These are phyloP conservation scores for Microctonus aethiopoides DNA, from an alignment of 2,888 invertebrate genomes.

Conservation along the genomic window DNA sequence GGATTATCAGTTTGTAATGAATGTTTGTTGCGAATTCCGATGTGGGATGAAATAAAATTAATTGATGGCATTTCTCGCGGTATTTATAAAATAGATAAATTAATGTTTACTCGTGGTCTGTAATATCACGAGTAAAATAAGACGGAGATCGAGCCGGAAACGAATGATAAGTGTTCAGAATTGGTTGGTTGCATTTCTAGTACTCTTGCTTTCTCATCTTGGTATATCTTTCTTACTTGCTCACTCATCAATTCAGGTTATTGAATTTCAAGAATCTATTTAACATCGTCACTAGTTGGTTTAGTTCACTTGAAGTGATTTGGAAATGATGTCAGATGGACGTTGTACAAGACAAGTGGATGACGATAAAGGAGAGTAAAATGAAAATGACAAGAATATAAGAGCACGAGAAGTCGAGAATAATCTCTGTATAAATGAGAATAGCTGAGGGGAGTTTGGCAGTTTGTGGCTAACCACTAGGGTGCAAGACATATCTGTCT, in stretches of 20 bases:
- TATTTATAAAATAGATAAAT: not conserved
- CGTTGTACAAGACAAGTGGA: too few relatives aligned
- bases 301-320: slow-evolving; percentile 36
- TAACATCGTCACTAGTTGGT: slow-evolving; percentile 48
- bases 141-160: slow-evolving; percentile 34
- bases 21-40: too few relatives aligned
- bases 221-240: not conserved
- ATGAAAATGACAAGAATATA: slow-evolving; percentile 34
- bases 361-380: not conserved
- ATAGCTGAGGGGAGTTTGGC: slow-evolving; percentile 36
- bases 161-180: slow-evolving; percentile 25
- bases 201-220: not conserved
- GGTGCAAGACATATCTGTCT: slow-evolving; percentile 48
- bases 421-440: slow-evolving; percentile 4
- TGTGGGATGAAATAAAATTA: not conserved
- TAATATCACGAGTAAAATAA: slow-evolving; percentile 32
- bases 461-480: slow-evolving; percentile 47
- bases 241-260: slow-evolving; percentile 31
- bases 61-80: not conserved
- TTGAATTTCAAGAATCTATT: slow-evolving; percentile 51
- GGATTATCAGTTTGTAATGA: too few relatives aligned
- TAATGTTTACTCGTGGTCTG: not conserved
- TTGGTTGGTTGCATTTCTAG: not conserved
- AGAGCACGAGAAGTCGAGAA: slow-evolving; percentile 32
- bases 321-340: slow-evolving; percentile 32